These are phyloP conservation scores for Procambarus clarkii DNA, from an alignment of 1,140 invertebrate species.

Conservation along the genomic window DNA sequence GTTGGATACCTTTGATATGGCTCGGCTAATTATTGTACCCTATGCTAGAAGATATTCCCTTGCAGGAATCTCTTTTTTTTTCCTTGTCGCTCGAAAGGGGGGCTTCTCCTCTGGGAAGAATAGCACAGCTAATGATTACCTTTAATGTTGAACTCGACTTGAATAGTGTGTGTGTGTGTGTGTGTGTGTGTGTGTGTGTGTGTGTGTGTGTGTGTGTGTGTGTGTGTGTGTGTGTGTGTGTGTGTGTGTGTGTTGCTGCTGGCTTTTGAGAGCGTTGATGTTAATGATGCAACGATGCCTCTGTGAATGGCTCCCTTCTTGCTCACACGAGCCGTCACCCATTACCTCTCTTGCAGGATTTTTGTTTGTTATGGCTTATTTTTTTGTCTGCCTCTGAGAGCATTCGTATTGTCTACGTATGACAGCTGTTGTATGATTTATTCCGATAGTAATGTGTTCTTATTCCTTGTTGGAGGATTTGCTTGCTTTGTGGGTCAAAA, in stretches of 20 bases:
- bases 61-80: not conserved
- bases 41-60: not conserved
- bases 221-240: not conserved
- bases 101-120: not conserved
- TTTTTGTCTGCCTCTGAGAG: not conserved
- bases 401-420: too few species aligned
- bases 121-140: constrained; percentile 50
- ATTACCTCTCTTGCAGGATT: too few species aligned
- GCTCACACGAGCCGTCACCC: not conserved
- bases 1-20: constrained; percentile 1
- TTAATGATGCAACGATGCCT: not conserved
- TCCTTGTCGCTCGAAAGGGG: not conserved
- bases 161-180: constrained; percentile 11
- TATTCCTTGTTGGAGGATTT: too few species aligned
- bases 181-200: constrained; percentile 1
- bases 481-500: too few species aligned
- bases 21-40: constrained; percentile 17
- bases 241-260: not conserved
- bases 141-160: constrained; percentile 44
- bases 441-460: too few species aligned
- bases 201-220: too few species aligned
- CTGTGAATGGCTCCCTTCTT: constrained; percentile 5
- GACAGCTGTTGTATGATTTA: too few species aligned
- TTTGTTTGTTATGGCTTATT: not conserved
- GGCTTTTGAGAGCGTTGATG: not conserved